phyloP scores from a whole-genome alignment of 2,113 vertebrate genomes.

The Gavia stellata region DNA sequence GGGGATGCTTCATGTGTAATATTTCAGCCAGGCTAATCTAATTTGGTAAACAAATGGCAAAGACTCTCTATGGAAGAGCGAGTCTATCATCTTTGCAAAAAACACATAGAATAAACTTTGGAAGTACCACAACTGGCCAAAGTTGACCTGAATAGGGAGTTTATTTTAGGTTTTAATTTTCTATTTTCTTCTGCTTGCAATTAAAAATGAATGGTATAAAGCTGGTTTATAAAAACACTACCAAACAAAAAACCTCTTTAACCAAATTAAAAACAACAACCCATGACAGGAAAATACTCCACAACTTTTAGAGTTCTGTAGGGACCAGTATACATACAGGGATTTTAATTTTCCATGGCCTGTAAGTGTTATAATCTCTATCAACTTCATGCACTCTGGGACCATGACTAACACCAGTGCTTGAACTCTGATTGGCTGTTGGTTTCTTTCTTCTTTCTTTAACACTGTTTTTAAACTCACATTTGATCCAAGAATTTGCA shows the following conservation, averaged over 20 bases:
- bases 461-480: not conserved
- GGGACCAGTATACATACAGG: slow-evolving; percentile 38
- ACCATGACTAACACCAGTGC: slow-evolving; percentile 1
- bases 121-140: not conserved
- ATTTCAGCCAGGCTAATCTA: not conserved
- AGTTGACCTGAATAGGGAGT: not conserved
- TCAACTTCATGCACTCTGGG: not conserved
- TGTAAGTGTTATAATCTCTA: slow-evolving; percentile 29
- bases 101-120: not conserved
- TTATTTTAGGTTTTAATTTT: slow-evolving; percentile 43
- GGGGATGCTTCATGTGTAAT: not conserved
- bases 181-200: slow-evolving; percentile 17
- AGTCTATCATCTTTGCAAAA: not conserved
- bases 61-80: not conserved
- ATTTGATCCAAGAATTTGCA: not conserved
- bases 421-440: not conserved
- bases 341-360: slow-evolving; percentile 45
- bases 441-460: not conserved
- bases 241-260: slow-evolving; percentile 40
- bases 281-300: not conserved
- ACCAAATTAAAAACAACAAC: slow-evolving; percentile 27
- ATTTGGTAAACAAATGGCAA: not conserved
- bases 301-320: slow-evolving; percentile 48
- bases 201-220: slow-evolving; percentile 17
- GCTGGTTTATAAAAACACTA: slow-evolving; percentile 38